phyloP scores from a whole-genome alignment of 2,797 vertebrate genomes.

The Dendrocincla fuliginosa region DNA sequence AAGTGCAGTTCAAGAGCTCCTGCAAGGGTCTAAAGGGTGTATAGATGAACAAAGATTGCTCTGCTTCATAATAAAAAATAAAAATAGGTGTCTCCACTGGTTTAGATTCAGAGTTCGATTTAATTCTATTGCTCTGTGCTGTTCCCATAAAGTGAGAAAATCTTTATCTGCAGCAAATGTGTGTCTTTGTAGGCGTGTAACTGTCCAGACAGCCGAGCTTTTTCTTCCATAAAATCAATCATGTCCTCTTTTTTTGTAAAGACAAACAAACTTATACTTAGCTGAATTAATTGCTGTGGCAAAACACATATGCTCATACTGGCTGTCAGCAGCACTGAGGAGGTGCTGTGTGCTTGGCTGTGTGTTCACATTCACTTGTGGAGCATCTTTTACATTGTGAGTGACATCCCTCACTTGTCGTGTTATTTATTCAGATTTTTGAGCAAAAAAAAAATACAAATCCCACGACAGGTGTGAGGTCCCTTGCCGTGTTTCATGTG shows the following conservation, averaged over 20 bases:
- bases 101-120: not conserved
- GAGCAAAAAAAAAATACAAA: not conserved
- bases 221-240: not conserved
- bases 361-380: not conserved
- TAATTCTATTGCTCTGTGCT: not conserved
- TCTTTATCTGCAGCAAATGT: not conserved
- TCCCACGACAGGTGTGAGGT: fast-evolving
- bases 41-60: not conserved
- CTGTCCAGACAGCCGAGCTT: not conserved
- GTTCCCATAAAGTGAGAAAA: not conserved
- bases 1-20: not conserved
- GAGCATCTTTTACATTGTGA: not conserved
- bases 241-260: not conserved
- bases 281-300: not conserved
- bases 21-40: not conserved
- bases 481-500: not conserved
- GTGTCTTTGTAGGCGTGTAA: not conserved
- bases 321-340: not conserved
- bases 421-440: not conserved
- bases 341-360: fast-evolving
- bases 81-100: not conserved
- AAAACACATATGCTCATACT: fast-evolving
- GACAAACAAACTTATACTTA: not conserved
- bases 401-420: not conserved
- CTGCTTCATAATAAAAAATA: not conserved